Evolutionary conservation across 2,888 invertebrate genomes (phyloP), one percentile per base, ranked within the genome.

Genomic region (Tenthredo scrophulariae): DNA sequence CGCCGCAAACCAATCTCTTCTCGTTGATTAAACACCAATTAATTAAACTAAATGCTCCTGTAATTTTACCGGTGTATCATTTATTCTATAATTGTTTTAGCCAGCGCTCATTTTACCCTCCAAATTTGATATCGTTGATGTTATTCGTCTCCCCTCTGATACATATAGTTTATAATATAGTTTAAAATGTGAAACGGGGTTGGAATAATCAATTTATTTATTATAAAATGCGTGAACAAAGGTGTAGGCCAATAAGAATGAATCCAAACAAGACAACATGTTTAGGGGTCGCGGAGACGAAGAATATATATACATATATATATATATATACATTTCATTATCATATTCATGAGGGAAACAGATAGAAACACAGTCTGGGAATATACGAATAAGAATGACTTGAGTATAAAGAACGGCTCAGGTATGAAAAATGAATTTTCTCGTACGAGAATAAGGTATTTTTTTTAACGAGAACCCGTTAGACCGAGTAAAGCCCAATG

Each of bases 331-430:
- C 29, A 65, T 65, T 29, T 43, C 40, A 40, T 87, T 87, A 88
- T 85, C 85, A 86, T 87, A 87, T 88, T 88, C 85, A 88, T 86
- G 86, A 85, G 79, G 40, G 40, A 46, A 58, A 87, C 88, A 88
- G 88, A 90, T 67, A 70, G 37, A 70, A 18, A 70, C 18, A 33
- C n/a, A 62, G 58, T 58, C 58, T 3, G 58, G 6, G n/a, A 22
- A 46, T 43, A 43, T 43, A 13, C 7, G 5, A 9, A 26, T 26
- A 62, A 62, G 22, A 22, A 22, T n/a, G 58, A 58, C 58, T 58
- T n/a, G 58, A n/a, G 50, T 18, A 50, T 18, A 2, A 58, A 37
- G 37, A 6, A 37, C 7, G 58, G 58, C 26, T 62, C 62, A 26
- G 22, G 58, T 29, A 70, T 70, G 70, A 70, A 70, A 70, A 70